Evolutionary conservation across 2,113 vertebrate genomes (phyloP), one percentile per base, ranked within the genome.

Genomic region (Thamnaconus septentrionalis): DNA sequence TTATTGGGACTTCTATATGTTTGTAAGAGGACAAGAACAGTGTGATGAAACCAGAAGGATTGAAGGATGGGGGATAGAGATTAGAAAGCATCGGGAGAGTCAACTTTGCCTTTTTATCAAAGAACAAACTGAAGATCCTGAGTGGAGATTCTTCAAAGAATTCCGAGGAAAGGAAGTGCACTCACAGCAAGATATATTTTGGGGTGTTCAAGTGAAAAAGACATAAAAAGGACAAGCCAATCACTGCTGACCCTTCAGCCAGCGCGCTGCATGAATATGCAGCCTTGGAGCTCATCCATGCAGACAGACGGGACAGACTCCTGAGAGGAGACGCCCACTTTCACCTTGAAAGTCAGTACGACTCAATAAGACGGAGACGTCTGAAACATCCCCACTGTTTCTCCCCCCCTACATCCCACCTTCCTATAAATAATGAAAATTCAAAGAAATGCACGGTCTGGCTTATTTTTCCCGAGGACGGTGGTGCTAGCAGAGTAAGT

Each of bases 221-320:
- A 50, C 10, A 50, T 5, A 39, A 40, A 61, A 62, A 69, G 46
- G 49, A 69, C 49, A 1, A 8, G 3, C 49, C n/a, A 4, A 58
- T 75, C 57, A 49, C 39, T n/a, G 11, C n/a, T 72, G 52, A 55
- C 46, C 50, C 61, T 69, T 43, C 57, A 9, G 64, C 68, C n/a
- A 61, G 57, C 41, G 7, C 9, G 5, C 5, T 57, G 71, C 61
- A 69, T 73, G 69, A 76, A 80, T 70, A 76, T 59, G 7, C 44
- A 78, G 49, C 0, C 5, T 9, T 52, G 61, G 53, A 64, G n/a
- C 7, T 3, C 40, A 50, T 49, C 62, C 67, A 74, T 50, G 49
- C 46, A 8, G 48, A 51, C 10, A 50, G 74, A 0, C 31, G 47
- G 55, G 7, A 64, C 18, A 8, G 43, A 43, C 11, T 4, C 6